phyloP scores from a whole-genome alignment of 2,113 vertebrate genomes.

The Phrynosoma blainvillii region DNA sequence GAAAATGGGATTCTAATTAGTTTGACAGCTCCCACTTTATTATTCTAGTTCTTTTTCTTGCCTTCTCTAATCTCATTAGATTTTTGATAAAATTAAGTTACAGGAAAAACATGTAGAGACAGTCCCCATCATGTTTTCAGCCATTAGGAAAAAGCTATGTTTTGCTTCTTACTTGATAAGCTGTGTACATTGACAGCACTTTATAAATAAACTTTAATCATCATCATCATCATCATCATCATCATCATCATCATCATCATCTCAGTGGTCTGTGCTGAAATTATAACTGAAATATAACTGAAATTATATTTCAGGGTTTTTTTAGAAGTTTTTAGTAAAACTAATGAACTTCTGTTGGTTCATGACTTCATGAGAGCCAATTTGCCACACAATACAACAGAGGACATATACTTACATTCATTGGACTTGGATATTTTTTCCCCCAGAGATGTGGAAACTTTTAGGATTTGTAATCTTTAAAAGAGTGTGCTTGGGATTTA shows the following conservation, averaged over 20 bases:
- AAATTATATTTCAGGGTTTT: background rate
- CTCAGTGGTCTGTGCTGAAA: background rate
- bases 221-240: no score
- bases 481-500: background rate
- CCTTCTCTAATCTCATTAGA: constrained; percentile 12
- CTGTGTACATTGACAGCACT: no score
- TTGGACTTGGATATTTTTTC: background rate
- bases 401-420: background rate
- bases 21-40: constrained; percentile 17
- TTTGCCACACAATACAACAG: background rate
- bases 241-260: no score
- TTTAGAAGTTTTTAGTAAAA: background rate
- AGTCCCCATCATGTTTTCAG: background rate
- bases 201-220: no score
- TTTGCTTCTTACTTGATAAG: background rate
- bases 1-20: constrained; percentile 18
- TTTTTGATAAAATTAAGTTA: constrained; percentile 26
- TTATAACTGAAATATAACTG: no score
- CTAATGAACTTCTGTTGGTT: background rate
- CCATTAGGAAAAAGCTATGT: background rate
- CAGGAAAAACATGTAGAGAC: constrained; percentile 4
- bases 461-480: background rate
- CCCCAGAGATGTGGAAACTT: background rate
- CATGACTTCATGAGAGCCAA: background rate
- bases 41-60: background rate